Percentiles rank a stretch among this genome's conserved stretches.
Conservation (phyloP, 2,113 vertebrate genomes). For the Potamarius usumacintae region DNA sequence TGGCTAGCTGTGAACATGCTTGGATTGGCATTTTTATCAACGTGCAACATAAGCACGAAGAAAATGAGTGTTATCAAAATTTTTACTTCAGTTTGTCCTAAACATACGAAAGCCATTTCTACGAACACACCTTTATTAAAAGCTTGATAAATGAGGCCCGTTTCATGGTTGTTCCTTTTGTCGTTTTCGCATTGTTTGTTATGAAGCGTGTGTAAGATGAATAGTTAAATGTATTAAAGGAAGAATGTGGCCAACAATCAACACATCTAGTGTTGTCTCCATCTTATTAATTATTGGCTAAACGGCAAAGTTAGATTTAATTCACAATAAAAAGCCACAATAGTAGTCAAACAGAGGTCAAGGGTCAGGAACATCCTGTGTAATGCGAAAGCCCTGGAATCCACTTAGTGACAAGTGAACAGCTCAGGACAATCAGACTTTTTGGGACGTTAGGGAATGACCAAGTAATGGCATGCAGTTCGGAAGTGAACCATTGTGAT, state of each 20-base stretch:
- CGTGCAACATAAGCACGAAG: neutral
- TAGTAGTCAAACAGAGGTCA: neutral
- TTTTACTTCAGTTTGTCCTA: neutral
- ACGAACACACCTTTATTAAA: neutral
- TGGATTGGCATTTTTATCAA: neutral
- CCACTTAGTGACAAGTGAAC: conserved; percentile 64
- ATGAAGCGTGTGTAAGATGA: neutral
- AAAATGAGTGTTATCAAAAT: neutral
- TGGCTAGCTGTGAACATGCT: neutral
- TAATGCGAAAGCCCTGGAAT: conserved; percentile 52
- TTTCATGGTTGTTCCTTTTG: neutral
- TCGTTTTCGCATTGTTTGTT: neutral
- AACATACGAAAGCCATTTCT: neutral
- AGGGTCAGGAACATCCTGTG: conserved; percentile 46
- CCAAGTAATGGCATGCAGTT: neutral
- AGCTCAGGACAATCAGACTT: conserved; percentile 62
- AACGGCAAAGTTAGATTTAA: neutral
- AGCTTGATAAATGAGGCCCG: neutral
- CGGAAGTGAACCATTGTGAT: conserved; percentile 46
- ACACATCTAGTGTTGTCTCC: neutral
- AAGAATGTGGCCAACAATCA: conserved; percentile 14
- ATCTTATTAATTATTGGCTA: neutral
- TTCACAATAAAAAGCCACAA: neutral
- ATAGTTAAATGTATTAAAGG: neutral
- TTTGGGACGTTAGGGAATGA: conserved; percentile 48